Evolutionary conservation across 30 jellyfish, hydroid and myxozoan genomes (phyloP).

Genomic region (Euphysa ruthae): DNA sequence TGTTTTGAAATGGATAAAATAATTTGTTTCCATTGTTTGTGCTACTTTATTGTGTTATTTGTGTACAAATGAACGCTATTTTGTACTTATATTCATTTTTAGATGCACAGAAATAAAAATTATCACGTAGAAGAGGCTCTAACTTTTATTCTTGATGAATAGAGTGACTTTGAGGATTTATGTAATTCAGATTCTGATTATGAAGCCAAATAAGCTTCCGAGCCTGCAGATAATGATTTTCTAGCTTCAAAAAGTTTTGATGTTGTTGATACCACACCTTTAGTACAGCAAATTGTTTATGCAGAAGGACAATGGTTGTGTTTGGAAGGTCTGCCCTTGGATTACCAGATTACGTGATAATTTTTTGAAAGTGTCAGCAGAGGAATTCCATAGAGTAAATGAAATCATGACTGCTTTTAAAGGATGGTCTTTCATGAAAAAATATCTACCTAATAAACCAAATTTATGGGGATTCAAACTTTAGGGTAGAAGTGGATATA

Average conservation of each 20-base stretch:
- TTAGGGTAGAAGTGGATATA: conserved; percentile 40
- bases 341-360: neutral
- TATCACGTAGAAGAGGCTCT: neutral
- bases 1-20: neutral
- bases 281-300: too few relatives aligned
- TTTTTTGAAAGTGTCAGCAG: conserved; percentile 18
- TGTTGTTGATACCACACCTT: neutral
- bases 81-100: neutral
- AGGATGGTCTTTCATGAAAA: conserved; percentile 4
- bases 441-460: conserved; percentile 23
- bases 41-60: too few relatives aligned
- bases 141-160: conserved; percentile 1
- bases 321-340: conserved; percentile 21
- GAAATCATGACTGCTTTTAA: conserved; percentile 28
- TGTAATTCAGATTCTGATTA: neutral
- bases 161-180: conserved; percentile 16
- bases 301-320: neutral
- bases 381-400: conserved; percentile 27
- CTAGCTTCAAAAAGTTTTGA: neutral
- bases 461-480: conserved; percentile 28
- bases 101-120: neutral
- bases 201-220: neutral
- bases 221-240: neutral
- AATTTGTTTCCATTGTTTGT: neutral
- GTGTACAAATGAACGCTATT: neutral